These are phyloP conservation scores for Nesometra sesokonis DNA, from an alignment of 35 echinoderm and acorn worm species.

Conservation along the genomic window DNA sequence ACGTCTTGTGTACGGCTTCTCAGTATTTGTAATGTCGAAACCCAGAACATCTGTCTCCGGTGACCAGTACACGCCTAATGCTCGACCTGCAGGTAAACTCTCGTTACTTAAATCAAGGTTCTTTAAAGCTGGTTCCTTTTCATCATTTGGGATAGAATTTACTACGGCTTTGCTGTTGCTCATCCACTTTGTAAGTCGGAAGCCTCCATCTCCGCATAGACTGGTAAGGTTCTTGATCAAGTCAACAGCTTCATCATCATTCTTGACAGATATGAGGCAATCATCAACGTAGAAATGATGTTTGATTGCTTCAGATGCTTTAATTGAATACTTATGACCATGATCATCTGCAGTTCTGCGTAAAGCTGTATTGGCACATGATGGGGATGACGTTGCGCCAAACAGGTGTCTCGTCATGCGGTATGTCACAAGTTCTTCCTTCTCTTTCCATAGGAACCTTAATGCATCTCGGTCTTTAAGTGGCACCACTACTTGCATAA, in stretches of 20 bases:
- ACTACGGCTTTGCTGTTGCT: background rate
- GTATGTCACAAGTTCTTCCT: background rate
- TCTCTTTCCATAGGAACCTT: background rate
- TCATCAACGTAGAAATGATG: slow-evolving; percentile 22
- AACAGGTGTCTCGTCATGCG: background rate
- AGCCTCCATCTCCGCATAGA: background rate
- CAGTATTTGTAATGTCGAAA: background rate
- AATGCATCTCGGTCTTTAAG: background rate
- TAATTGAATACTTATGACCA: background rate
- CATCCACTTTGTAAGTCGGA: background rate
- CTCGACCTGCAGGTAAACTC: background rate
- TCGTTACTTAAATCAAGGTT: background rate
- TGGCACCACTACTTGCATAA: background rate
- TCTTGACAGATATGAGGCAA: background rate
- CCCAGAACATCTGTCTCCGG: background rate
- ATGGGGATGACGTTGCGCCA: background rate
- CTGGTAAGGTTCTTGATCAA: slow-evolving; percentile 11
- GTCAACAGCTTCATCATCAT: background rate
- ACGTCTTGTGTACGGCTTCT: background rate
- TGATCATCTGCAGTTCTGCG: background rate
- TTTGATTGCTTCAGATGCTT: slow-evolving; percentile 4
- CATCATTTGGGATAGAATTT: background rate
- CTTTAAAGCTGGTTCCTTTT: background rate
- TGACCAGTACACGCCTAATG: background rate
- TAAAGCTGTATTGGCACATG: background rate